Conservation (phyloP, 1,140 invertebrate species). For the Scaptomyza graminum region DNA sequence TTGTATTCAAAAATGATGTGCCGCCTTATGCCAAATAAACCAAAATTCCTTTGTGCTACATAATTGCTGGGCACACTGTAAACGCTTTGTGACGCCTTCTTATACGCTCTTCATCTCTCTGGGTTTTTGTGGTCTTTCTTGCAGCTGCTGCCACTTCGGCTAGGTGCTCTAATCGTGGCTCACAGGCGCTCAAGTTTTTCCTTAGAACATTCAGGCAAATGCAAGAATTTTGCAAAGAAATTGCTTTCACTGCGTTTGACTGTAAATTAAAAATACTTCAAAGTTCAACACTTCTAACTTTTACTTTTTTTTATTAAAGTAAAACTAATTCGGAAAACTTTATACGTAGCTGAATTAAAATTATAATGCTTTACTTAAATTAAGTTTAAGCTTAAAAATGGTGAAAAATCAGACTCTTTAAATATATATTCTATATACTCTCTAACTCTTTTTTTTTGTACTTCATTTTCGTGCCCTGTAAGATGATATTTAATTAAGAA, state of each 20-base stretch:
- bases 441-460: no score
- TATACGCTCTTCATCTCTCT: background rate
- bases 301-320: no score
- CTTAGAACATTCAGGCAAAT: background rate
- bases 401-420: no score
- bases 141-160: constrained; percentile 33
- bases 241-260: background rate
- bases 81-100: constrained; percentile 47
- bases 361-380: no score
- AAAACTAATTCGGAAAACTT: no score
- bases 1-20: constrained; percentile 75
- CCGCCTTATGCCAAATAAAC: constrained; percentile 54
- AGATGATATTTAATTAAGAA: constrained; percentile 11
- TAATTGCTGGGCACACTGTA: constrained; percentile 61
- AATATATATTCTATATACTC: no score
- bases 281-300: background rate
- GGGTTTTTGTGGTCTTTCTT: constrained; percentile 8
- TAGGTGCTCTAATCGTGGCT: constrained; percentile 73
- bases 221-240: constrained; percentile 13
- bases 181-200: constrained; percentile 21
- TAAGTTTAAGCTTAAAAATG: no score
- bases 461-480: background rate
- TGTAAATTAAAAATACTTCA: background rate
- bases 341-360: no score
- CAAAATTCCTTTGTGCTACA: constrained; percentile 68